These are phyloP conservation scores for Umimayanthus kanabou DNA, from an alignment of 92 coral and sea anemone genomes.

Conservation along the genomic window DNA sequence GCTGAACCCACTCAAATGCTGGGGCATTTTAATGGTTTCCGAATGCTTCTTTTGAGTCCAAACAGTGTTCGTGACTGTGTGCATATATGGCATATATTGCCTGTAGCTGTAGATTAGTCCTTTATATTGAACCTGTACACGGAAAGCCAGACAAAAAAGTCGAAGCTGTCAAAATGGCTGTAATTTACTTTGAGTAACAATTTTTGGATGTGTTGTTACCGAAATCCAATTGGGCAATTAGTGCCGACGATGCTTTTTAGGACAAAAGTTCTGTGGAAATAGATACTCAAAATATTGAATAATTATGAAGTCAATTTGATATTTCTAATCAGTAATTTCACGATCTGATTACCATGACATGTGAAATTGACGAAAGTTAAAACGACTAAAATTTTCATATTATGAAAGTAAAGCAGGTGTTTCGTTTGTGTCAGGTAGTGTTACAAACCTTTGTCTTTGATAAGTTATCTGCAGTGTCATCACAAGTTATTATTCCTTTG, in stretches of 20 bases:
- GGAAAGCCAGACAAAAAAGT: neutral
- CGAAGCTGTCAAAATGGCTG: neutral
- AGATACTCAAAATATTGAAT: too few species aligned
- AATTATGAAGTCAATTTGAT: neutral
- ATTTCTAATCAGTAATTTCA: neutral
- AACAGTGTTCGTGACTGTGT: neutral
- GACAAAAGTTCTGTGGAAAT: neutral
- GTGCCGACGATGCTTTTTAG: too few species aligned
- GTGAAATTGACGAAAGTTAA: neutral
- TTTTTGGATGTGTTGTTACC: neutral
- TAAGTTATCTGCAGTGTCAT: too few species aligned
- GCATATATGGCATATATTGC: neutral
- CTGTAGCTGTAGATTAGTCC: neutral
- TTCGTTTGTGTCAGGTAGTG: neutral
- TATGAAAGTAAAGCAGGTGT: neutral
- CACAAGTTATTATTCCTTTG: too few species aligned
- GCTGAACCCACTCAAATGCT: slow-evolving; percentile 7
- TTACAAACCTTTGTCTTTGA: too few species aligned
- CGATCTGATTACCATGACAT: neutral
- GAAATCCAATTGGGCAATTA: neutral
- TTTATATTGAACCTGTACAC: neutral
- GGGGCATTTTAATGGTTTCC: slow-evolving; percentile 25
- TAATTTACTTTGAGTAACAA: neutral
- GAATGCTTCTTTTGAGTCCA: neutral
- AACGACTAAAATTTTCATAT: neutral